Evolutionary conservation across 2,113 vertebrate genomes (phyloP).

Genomic region (Malurus melanocephalus): DNA sequence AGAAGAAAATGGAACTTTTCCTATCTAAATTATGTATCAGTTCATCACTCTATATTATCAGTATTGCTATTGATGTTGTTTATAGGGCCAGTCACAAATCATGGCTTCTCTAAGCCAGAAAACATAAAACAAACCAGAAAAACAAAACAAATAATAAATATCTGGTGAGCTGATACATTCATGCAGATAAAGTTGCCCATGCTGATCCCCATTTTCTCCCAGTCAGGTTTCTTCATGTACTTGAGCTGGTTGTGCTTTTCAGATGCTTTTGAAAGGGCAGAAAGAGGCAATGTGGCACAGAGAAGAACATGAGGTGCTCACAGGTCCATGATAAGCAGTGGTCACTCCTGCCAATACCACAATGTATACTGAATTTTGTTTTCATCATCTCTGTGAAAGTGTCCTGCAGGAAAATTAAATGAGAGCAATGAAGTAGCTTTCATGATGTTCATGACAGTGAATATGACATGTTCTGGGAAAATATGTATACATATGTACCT

Average conservation of each 20-base stretch:
- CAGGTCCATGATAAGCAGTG: not conserved
- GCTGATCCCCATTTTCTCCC: not conserved
- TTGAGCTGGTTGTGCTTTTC: not conserved
- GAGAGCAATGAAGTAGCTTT: not conserved
- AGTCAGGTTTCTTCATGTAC: not conserved
- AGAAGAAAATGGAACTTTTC: not conserved
- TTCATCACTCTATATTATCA: not conserved
- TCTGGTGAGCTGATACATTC: not conserved
- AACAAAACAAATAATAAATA: not conserved
- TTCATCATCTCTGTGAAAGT: not conserved
- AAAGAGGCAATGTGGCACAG: not conserved
- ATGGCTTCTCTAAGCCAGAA: not conserved
- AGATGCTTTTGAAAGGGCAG: not conserved
- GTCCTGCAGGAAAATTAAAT: not conserved
- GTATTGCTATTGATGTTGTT: not conserved
- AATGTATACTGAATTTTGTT: not conserved
- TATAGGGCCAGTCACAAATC: not conserved
- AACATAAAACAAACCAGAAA: not conserved
- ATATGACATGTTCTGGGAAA: not conserved
- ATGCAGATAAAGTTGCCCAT: not conserved
- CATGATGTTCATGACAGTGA: not conserved
- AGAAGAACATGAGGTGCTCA: not conserved
- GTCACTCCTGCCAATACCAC: rapidly evolving
- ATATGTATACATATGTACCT: not conserved
- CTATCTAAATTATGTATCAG: not conserved